These are phyloP conservation scores for Crenichthys baileyi DNA, from an alignment of 2,797 vertebrate genomes.

Conservation along the genomic window DNA sequence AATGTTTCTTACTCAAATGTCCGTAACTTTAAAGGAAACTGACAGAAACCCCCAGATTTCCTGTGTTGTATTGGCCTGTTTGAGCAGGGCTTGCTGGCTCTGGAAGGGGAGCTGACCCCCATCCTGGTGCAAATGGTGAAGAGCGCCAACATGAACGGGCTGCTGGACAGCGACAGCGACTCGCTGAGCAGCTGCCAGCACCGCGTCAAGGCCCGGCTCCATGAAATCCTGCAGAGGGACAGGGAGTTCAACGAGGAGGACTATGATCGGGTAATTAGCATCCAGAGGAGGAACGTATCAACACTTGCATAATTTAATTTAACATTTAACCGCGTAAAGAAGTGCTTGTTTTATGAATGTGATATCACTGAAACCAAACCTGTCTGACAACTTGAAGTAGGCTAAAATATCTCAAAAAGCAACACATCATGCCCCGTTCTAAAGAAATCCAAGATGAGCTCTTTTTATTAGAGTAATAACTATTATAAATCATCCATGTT, in stretches of 20 bases:
- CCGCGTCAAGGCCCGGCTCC: slow-evolving; percentile 92
- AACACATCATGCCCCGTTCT: not conserved
- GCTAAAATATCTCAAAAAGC: not conserved
- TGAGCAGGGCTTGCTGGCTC: slow-evolving; percentile 90
- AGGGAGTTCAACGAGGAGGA: slow-evolving; percentile 88
- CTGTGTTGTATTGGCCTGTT: slow-evolving; percentile 3
- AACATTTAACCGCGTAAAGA: not conserved
- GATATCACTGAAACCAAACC: too few species aligned
- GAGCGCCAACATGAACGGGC: slow-evolving; percentile 98
- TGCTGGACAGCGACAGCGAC: slow-evolving; percentile 96
- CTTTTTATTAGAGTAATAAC: too few species aligned
- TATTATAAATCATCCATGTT: too few species aligned
- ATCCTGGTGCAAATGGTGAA: slow-evolving; percentile 99
- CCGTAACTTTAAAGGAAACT: not conserved
- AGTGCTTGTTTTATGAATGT: too few species aligned
- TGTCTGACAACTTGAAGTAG: not conserved
- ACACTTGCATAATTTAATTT: not conserved
- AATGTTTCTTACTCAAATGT: not conserved
- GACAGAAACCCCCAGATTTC: not conserved
- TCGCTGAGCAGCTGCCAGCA: slow-evolving; percentile 96
- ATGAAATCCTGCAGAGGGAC: slow-evolving; percentile 96
- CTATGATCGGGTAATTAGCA: slow-evolving; percentile 86
- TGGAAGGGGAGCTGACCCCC: slow-evolving; percentile 97
- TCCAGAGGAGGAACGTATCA: not conserved
- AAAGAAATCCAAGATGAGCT: not conserved